phyloP scores from a whole-genome alignment of 2,797 vertebrate species.

The Alauda arvensis region DNA sequence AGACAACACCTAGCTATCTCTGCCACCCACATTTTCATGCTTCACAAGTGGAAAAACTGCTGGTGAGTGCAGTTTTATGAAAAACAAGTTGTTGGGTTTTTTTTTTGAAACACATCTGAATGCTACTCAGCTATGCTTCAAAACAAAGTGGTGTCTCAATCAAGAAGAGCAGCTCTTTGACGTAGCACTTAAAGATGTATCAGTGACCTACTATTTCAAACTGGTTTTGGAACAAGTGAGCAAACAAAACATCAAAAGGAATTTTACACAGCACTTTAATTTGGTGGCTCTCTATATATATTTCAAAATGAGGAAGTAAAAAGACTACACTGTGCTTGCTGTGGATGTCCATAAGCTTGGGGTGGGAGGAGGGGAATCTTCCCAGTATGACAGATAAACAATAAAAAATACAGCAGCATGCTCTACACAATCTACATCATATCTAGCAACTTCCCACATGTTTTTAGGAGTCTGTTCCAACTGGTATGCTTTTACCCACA shows the following conservation, averaged over 20 bases:
- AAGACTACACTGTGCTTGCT: not conserved
- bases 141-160: constrained; percentile 52
- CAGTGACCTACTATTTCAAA: constrained; percentile 60
- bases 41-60: constrained; percentile 25
- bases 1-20: constrained; percentile 34
- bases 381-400: not conserved
- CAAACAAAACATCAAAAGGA: constrained; percentile 61
- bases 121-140: constrained; percentile 3
- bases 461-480: not conserved
- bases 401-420: not conserved
- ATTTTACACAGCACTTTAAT: constrained; percentile 39
- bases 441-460: not conserved
- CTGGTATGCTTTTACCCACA: not conserved
- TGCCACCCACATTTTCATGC: constrained; percentile 24
- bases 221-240: constrained; percentile 54
- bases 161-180: constrained; percentile 33
- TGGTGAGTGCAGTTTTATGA: constrained; percentile 21
- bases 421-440: not conserved
- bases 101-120: constrained; percentile 15
- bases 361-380: not conserved
- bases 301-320: constrained; percentile 33
- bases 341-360: not conserved
- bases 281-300: not conserved
- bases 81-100: not conserved
- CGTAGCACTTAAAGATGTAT: constrained; percentile 47